Evolutionary conservation across 2,113 vertebrate species (phyloP).

Genomic region (Glaucomys volans): DNA sequence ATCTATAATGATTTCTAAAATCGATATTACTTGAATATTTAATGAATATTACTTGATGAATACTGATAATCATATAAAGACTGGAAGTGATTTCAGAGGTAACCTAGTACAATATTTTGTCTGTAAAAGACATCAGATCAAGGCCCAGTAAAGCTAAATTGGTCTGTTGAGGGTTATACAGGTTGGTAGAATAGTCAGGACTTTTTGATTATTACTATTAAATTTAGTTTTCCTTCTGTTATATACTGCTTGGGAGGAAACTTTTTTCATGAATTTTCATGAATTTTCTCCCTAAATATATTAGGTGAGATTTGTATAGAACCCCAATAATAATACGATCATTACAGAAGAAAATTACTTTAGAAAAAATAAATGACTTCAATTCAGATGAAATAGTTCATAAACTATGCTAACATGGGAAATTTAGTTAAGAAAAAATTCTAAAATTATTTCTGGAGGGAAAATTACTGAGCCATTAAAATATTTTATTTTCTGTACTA

Average conservation of each 20-base stretch:
- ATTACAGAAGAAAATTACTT: slow-evolving; percentile 54
- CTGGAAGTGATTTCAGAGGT: slow-evolving; percentile 9
- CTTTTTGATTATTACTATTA: background rate
- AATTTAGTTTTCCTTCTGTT: slow-evolving; percentile 26
- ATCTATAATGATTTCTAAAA: slow-evolving; percentile 46
- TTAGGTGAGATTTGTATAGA: slow-evolving; percentile 12
- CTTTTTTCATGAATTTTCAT: background rate
- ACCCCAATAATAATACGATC: background rate
- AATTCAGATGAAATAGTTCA: slow-evolving; percentile 41
- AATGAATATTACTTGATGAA: slow-evolving; percentile 45
- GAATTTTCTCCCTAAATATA: slow-evolving; percentile 22
- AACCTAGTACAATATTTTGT: slow-evolving; percentile 15
- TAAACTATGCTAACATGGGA: slow-evolving; percentile 38
- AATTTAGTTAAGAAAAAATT: slow-evolving; percentile 51
- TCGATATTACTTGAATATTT: background rate
- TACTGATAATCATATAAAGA: background rate
- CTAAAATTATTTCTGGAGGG: slow-evolving; percentile 13
- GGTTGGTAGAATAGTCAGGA: background rate
- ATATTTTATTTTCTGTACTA: slow-evolving; percentile 27
- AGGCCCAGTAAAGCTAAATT: background rate
- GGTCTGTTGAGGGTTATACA: slow-evolving; percentile 20
- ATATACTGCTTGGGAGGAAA: background rate
- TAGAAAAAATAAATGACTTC: slow-evolving; percentile 48
- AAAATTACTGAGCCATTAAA: slow-evolving; percentile 27
- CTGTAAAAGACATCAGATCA: slow-evolving; percentile 16